Base-by-base conservation (phyloP, 2,113 vertebrate species). In the Amphiprion ocellaris region DNA sequence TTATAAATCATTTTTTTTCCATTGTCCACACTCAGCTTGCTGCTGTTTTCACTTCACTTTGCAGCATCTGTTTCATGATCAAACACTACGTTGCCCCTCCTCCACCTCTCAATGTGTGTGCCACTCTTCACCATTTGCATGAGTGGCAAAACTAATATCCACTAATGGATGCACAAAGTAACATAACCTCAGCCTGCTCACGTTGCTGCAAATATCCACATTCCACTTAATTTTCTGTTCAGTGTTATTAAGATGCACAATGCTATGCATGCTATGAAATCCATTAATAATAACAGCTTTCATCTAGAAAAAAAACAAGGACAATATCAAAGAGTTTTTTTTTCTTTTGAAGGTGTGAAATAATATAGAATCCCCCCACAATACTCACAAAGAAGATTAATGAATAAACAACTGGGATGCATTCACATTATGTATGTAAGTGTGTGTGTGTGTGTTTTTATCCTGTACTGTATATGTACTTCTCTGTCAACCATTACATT, bases 381-480 rank as follows among this genome's bases (percentile, higher is more conserved):
- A 3, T 23, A 21, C 70, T 37, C 44, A 23, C 46, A 39, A 65
- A 33, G 14, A 59, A 44, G n/a, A 69, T 39, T 23, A 50, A 71
- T 50, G 23, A 39, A 37, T 44, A 52, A 10, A 53, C 21, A 10
- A 39, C 19, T 10, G 3, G 12, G 7, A 60, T n/a, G 21, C 2
- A 33, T 28, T 67, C 21, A 12, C 14, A 49, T 41, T 41, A 10
- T 10, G 39, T 41, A 9, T 41, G 39, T 41, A 12, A 15, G 41
- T 44, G 44, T 15, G 41, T 44, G 44, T 46, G 19, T 28, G 12
- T 23, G 23, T 26, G 62, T 70, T 67, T 6, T 46, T 19, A 41
- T 52, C 47, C 39, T 47, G n/a, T 28, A 65, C 26, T 65, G 4
- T 64, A 16, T 50, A 44, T 28, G 24, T 74, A 14, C 50, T 66